phyloP scores from a whole-genome alignment of 2,113 vertebrate species.

The Pandion haliaetus region DNA sequence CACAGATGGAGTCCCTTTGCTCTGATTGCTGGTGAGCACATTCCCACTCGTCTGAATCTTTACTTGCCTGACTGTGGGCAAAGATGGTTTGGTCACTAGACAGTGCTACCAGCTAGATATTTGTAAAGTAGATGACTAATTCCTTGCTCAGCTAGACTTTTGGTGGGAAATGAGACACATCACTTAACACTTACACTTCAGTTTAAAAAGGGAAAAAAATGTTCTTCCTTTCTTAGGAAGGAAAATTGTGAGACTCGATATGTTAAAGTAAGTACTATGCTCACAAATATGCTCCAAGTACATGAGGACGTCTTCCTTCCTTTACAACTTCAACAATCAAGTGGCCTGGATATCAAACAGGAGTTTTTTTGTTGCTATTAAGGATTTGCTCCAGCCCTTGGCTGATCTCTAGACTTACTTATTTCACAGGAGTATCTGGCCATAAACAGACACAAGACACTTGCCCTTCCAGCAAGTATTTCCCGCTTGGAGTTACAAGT shows the following conservation, averaged over 20 bases:
- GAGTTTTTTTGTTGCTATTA: not conserved
- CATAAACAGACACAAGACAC: not conserved
- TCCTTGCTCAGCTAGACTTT: not conserved
- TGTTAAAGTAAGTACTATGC: not conserved
- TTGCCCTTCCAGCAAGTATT: not conserved
- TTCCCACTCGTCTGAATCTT: not conserved
- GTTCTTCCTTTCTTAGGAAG: not conserved
- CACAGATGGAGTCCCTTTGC: not conserved
- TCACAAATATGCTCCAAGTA: not conserved
- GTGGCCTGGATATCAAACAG: not conserved
- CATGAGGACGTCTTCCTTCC: not conserved
- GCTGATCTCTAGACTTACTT: not conserved
- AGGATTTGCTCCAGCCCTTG: not conserved
- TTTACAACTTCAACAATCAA: not conserved
- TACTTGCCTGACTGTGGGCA: not conserved
- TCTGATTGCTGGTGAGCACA: not conserved
- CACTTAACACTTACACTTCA: not conserved
- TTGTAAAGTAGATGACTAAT: slow-evolving; percentile 8
- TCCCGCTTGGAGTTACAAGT: not conserved
- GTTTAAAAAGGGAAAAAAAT: not conserved
- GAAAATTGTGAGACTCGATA: not conserved
- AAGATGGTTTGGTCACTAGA: not conserved
- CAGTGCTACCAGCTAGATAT: not conserved
- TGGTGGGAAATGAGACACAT: not conserved
- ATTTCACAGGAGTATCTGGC: not conserved